phyloP scores from a whole-genome alignment of 1,140 invertebrate genomes.

The Drosophila mauritiana region DNA sequence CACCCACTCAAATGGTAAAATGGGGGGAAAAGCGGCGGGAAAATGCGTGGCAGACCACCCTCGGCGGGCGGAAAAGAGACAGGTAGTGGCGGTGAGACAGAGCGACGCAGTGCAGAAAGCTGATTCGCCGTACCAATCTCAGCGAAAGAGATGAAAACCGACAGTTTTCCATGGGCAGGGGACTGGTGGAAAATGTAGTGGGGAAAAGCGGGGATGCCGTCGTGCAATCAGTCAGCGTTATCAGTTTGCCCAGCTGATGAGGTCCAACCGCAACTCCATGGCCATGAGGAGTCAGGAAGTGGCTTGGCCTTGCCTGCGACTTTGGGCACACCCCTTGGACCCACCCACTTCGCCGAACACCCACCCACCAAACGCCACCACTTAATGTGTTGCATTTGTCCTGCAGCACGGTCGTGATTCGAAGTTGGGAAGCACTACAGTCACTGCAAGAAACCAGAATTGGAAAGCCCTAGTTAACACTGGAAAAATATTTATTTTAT shows the following conservation, averaged over 20 bases:
- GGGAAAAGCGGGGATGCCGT: neutral
- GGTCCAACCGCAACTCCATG: constrained; percentile 28
- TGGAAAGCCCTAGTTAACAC: constrained; percentile 16
- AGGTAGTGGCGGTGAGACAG: neutral
- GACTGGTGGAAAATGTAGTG: too few species aligned
- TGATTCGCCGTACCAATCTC: constrained; percentile 58
- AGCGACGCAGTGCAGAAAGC: constrained; percentile 31
- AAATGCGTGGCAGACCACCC: constrained; percentile 21
- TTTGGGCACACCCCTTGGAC: neutral
- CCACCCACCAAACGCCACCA: constrained; percentile 6
- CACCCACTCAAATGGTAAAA: constrained; percentile 43
- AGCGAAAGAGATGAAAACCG: constrained; percentile 2
- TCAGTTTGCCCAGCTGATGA: constrained; percentile 41
- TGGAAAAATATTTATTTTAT: neutral
- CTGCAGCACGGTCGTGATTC: constrained; percentile 54
- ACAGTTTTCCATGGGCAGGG: neutral
- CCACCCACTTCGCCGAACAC: neutral
- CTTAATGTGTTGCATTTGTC: constrained; percentile 61
- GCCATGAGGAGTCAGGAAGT: constrained; percentile 40
- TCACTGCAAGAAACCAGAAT: constrained; percentile 35
- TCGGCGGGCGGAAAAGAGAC: neutral
- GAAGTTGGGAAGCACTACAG: constrained; percentile 3
- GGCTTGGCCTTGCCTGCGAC: constrained; percentile 35
- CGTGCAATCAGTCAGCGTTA: constrained; percentile 35
- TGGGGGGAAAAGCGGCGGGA: constrained; percentile 3